Conservation (phyloP, 2,888 invertebrate species). For the Strigamia maritima region DNA sequence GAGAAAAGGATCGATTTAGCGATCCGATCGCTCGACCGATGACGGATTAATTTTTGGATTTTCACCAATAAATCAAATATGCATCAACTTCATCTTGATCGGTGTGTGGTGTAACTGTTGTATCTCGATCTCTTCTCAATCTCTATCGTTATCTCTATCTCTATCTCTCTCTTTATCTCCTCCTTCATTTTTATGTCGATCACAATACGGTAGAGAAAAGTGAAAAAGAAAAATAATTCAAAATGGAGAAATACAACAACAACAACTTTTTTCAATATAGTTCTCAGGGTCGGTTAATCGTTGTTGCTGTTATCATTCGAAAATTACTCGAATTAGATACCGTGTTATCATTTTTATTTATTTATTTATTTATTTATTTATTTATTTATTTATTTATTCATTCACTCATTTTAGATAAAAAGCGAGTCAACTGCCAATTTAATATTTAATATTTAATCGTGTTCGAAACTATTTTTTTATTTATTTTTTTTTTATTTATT, state of each 20-base stretch:
- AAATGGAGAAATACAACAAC: background rate
- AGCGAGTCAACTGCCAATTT: conserved; percentile 5
- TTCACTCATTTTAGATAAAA: background rate
- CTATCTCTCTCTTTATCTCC: background rate
- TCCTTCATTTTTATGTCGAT: background rate
- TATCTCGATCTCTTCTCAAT: background rate
- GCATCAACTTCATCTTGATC: conserved; percentile 2
- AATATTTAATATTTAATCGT: no score
- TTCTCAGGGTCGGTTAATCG: conserved; percentile 5
- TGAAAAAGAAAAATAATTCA: background rate
- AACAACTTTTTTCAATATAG: background rate
- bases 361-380: background rate
- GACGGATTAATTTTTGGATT: no score
- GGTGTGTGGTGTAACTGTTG: background rate
- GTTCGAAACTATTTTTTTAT: no score
- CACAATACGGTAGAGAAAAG: background rate
- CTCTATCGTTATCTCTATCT: background rate
- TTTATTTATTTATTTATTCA: background rate
- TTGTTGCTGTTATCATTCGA: background rate
- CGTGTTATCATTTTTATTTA: no score
- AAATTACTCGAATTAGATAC: background rate
- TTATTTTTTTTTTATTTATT: no score
- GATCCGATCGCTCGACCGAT: no score
- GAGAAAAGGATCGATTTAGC: no score
- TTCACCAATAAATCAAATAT: background rate